Evolutionary conservation across 2,888 invertebrate species (phyloP).

Genomic region (Aromia moschata): DNA sequence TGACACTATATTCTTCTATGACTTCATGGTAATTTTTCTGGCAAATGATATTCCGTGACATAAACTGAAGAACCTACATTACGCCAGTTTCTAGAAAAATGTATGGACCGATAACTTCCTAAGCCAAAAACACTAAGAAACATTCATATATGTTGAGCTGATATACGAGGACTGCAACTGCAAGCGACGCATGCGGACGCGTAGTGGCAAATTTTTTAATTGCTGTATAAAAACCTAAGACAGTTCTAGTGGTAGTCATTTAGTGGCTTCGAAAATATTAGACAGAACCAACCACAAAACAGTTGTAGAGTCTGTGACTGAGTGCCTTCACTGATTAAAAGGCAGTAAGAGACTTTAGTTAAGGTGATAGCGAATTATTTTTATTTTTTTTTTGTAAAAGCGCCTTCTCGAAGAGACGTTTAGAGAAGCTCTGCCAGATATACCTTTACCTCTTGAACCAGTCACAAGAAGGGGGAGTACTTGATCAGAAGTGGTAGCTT

Average conservation of each 20-base stretch:
- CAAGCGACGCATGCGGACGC: not conserved
- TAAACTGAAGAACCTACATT: not conserved
- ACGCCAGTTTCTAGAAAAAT: not conserved
- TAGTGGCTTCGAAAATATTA: not conserved
- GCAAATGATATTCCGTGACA: not conserved
- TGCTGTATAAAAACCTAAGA: not conserved
- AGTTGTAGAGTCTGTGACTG: not conserved
- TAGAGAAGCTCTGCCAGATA: not conserved
- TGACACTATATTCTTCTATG: not conserved
- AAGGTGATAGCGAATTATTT: not conserved
- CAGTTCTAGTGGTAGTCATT: too few species aligned
- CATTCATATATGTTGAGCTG: not conserved
- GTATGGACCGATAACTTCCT: not conserved
- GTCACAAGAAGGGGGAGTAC: too few species aligned
- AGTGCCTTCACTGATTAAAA: not conserved
- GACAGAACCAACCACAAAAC: not conserved
- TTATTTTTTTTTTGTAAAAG: not conserved
- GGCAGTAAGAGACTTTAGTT: not conserved
- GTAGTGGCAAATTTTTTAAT: not conserved
- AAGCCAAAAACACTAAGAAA: not conserved
- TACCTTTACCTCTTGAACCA: not conserved
- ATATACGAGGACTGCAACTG: not conserved
- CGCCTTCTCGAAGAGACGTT: not conserved
- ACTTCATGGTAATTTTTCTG: not conserved
- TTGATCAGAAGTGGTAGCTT: too few species aligned